Conservation (phyloP, 1,140 invertebrate species). For the Meloidogyne chitwoodi region DNA sequence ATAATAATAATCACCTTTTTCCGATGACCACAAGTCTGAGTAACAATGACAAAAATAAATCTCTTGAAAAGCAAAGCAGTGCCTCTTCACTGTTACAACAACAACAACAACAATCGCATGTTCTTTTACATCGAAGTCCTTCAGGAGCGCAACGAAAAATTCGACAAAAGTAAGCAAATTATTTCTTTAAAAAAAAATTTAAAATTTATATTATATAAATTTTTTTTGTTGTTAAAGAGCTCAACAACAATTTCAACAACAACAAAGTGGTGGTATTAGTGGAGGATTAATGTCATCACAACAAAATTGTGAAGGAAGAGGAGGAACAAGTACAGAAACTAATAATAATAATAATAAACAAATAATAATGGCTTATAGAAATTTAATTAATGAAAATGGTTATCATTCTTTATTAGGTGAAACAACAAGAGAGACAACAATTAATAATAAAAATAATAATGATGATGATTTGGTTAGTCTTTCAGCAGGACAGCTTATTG, state of each 20-base stretch:
- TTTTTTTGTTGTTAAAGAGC: background rate
- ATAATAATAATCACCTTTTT: background rate
- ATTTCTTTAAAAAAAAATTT: background rate
- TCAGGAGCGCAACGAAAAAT: constrained; percentile 22
- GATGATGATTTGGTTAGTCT: background rate
- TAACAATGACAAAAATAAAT: background rate
- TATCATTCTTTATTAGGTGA: constrained; percentile 14
- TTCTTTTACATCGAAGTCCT: constrained; percentile 16
- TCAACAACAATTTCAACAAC: constrained; percentile 12
- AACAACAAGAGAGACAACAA: background rate
- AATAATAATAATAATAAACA: background rate
- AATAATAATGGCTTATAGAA: constrained; percentile 1
- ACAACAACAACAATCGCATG: background rate
- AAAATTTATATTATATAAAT: too few relatives aligned
- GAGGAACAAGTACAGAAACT: background rate
- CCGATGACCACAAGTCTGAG: background rate
- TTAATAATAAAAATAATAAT: background rate
- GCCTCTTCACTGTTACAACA: background rate
- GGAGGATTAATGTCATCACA: background rate
- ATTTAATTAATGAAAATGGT: constrained; percentile 17
- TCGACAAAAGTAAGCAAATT: constrained; percentile 12
- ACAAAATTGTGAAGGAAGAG: background rate
- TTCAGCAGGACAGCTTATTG: constrained; percentile 11
- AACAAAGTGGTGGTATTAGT: background rate
- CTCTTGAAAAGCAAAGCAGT: background rate